phyloP scores from a whole-genome alignment of 2,113 vertebrate genomes.

The Seriola dumerili region DNA sequence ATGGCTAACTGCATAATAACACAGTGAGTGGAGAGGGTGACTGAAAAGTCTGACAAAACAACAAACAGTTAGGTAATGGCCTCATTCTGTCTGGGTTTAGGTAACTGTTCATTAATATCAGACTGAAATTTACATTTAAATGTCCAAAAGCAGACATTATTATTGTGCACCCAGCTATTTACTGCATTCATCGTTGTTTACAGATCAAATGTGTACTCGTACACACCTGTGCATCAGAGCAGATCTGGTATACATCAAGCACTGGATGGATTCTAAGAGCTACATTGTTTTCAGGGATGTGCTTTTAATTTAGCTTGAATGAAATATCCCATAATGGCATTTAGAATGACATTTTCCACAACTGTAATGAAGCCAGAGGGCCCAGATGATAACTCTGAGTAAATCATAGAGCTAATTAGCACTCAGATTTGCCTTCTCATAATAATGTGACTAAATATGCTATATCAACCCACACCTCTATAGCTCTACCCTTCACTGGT shows the following conservation, averaged over 20 bases:
- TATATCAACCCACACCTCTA: not conserved
- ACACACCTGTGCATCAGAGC: slow-evolving; percentile 1
- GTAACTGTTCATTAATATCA: slow-evolving; percentile 10
- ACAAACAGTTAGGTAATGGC: slow-evolving; percentile 60
- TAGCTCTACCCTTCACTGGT: not conserved
- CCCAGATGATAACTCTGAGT: slow-evolving; percentile 8
- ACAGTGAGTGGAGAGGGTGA: slow-evolving; percentile 65
- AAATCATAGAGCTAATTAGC: slow-evolving; percentile 22
- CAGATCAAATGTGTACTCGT: not conserved
- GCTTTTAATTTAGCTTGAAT: slow-evolving; percentile 19
- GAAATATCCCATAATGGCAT: not conserved
- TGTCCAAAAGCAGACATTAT: not conserved
- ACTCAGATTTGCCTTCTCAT: not conserved
- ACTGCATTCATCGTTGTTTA: not conserved
- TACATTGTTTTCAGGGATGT: not conserved
- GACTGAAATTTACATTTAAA: slow-evolving; percentile 8
- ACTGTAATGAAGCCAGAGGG: slow-evolving; percentile 15
- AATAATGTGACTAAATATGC: not conserved
- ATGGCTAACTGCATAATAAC: slow-evolving; percentile 67
- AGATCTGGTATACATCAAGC: not conserved
- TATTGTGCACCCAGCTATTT: slow-evolving; percentile 26
- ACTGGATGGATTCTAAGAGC: not conserved
- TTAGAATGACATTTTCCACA: slow-evolving; percentile 6
- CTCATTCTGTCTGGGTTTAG: slow-evolving; percentile 52
- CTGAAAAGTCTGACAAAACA: slow-evolving; percentile 73